Base-by-base conservation (phyloP, 2,888 invertebrate species). In the Actias luna region DNA sequence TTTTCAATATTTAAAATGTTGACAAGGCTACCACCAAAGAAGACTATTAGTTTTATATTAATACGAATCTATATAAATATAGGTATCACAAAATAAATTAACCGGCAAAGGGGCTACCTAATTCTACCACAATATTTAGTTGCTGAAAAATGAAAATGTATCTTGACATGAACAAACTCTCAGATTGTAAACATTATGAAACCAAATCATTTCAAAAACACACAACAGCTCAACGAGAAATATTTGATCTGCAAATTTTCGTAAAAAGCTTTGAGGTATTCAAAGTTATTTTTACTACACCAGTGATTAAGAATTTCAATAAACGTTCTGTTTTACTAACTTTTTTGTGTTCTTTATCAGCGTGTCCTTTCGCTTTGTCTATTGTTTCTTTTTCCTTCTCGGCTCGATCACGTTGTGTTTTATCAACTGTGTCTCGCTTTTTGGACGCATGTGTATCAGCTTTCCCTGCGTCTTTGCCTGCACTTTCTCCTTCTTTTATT, bases 401-500 rank as follows among this genome's bases (percentile, higher is more conserved):
- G 42, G 50, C 65, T 22, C 64, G 67, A 55, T 68, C 64, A 8
- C 18, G 42, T 42, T 62, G 63, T 58, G 46, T 59, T 59, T 59
- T 68, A n/a, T 63, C 65, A 16, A 33, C 61, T 10, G 64, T n/a
- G n/a, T n/a, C n/a, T n/a, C n/a, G n/a, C n/a, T 66, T 62, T 64
- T 64, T 12, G 61, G 12, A 60, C n/a, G n/a, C n/a, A n/a, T n/a
- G n/a, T n/a, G n/a, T 63, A 33, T 59, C 66, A 36, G 42, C 61
- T 60, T 63, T 68, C n/a, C 61, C 63, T 12, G 42, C 62, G 4
- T 65, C 67, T 62, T 64, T 67, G 8, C 67, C 67, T 29, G 42
- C 61, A 58, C 66, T 72, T 22, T 69, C 67, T 18, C 46, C 65
- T 36, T 69, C 67, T 59, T 69, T 68, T 0, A 59, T 27, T 10